Percentiles rank a stretch among this genome's conserved stretches.
Evolutionary conservation across 2,113 vertebrate genomes (phyloP).

Genomic region (Dendrocopos noguchii): DNA sequence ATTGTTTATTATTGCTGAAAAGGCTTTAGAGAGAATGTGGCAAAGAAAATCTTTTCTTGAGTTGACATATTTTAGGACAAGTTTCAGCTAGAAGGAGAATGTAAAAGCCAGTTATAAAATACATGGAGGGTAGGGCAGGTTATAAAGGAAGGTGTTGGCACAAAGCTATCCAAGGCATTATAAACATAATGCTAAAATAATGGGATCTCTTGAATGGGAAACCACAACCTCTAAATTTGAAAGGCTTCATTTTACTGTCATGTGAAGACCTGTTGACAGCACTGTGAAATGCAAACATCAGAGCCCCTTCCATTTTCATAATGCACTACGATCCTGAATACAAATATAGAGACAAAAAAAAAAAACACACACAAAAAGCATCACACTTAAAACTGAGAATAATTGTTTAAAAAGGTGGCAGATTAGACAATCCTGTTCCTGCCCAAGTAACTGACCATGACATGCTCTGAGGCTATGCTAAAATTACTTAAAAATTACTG

Average conservation of each 20-base stretch:
- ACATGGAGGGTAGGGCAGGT: not conserved
- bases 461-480: too few species aligned
- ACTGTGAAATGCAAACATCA: not conserved
- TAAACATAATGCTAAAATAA: slow-evolving; percentile 25
- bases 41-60: not conserved
- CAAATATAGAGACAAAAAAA: too few species aligned
- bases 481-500: too few species aligned
- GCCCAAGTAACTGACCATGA: too few species aligned
- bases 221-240: not conserved
- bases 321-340: not conserved
- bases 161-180: not conserved
- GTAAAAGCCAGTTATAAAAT: slow-evolving; percentile 2
- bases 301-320: not conserved
- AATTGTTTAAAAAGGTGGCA: too few species aligned
- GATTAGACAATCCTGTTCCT: too few species aligned
- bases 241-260: slow-evolving; percentile 21
- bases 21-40: not conserved
- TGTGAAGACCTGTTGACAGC: slow-evolving; percentile 1
- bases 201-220: slow-evolving; percentile 5
- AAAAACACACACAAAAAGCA: too few species aligned
- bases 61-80: slow-evolving; percentile 24
- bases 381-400: too few species aligned
- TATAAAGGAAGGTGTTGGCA: slow-evolving; percentile 31
- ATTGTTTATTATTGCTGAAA: not conserved
- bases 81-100: slow-evolving; percentile 28